Conservation (phyloP, 2,797 vertebrate genomes). For the Phataginus tricuspis region DNA sequence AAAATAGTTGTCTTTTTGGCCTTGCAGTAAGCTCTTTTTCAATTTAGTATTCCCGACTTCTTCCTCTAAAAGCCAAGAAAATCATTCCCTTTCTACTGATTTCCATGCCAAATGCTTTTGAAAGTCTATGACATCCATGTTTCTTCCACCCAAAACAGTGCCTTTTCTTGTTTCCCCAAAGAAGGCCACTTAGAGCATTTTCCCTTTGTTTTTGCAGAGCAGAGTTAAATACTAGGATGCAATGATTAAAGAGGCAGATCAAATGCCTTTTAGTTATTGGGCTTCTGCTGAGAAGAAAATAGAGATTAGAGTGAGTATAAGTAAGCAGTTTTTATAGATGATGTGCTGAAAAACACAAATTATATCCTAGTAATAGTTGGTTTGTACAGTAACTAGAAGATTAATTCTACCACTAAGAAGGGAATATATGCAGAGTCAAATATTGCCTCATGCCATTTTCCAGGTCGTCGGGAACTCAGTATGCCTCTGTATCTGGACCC, state of each 20-base stretch:
- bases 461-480: background rate
- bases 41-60: constrained; percentile 44
- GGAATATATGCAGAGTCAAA: background rate
- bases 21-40: constrained; percentile 49
- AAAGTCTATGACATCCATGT: background rate
- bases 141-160: background rate
- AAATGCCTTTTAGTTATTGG: background rate
- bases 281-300: background rate
- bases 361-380: background rate
- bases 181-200: background rate
- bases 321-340: constrained; percentile 9
- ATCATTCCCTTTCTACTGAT: background rate
- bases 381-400: background rate
- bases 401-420: background rate
- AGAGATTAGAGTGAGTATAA: background rate
- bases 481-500: background rate
- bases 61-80: background rate
- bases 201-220: background rate
- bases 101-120: constrained; percentile 6
- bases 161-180: background rate
- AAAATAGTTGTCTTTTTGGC: constrained; percentile 69
- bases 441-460: background rate
- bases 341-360: constrained; percentile 40
- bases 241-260: background rate
- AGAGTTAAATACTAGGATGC: constrained; percentile 31